Conservation (phyloP, 2,888 invertebrate species). For the Eupithecia inturbata region DNA sequence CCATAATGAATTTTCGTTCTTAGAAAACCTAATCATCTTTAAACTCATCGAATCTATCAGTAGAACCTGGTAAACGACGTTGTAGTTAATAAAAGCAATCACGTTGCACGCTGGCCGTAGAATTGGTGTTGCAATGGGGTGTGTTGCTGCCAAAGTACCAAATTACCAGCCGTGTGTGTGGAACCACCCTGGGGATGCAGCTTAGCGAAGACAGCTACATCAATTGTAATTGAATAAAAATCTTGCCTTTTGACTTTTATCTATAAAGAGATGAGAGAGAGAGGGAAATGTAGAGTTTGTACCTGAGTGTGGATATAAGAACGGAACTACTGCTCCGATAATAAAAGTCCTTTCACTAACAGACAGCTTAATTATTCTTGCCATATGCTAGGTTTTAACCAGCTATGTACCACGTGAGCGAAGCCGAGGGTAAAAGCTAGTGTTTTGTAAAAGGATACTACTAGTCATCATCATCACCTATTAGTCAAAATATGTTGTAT, state of each 20-base stretch:
- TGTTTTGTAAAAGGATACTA: neutral
- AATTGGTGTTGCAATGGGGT: constrained; percentile 63
- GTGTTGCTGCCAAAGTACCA: constrained; percentile 69
- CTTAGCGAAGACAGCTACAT: constrained; percentile 7
- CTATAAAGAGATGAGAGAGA: too few species aligned
- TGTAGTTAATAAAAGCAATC: constrained; percentile 59
- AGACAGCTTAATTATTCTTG: neutral
- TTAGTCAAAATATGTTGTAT: neutral
- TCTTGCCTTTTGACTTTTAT: neutral
- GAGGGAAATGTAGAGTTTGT: too few species aligned
- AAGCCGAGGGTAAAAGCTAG: neutral
- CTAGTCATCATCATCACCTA: too few species aligned
- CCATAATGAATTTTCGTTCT: neutral
- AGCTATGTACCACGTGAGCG: neutral
- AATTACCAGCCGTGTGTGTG: constrained; percentile 54
- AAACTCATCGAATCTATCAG: constrained; percentile 5
- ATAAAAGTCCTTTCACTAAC: neutral
- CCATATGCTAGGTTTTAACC: neutral
- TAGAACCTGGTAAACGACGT: constrained; percentile 12
- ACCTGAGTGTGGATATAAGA: neutral
- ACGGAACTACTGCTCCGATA: neutral
- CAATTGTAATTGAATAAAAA: constrained; percentile 5
- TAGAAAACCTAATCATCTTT: neutral
- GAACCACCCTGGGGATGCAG: constrained; percentile 27
- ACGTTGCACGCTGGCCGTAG: constrained; percentile 57